phyloP scores from a whole-genome alignment of 37 sponge, comb jelly and placozoan genomes.

The Theonella swinhoei region DNA sequence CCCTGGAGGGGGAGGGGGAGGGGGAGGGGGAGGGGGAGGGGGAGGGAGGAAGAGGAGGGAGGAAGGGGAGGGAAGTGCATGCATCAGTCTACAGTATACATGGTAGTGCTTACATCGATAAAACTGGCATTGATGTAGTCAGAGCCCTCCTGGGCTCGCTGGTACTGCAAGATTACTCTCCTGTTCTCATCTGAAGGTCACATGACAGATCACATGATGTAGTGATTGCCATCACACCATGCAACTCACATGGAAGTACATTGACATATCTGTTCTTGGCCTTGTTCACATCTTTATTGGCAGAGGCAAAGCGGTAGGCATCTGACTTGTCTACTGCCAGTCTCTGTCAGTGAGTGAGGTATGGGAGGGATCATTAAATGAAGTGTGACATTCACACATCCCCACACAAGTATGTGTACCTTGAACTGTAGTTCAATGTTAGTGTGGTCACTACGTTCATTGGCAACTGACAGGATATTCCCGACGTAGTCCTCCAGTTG shows the following conservation, averaged over 20 bases:
- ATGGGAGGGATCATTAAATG: neutral
- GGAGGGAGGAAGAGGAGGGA: too few species aligned
- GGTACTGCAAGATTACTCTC: constrained; percentile 76
- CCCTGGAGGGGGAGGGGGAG: constrained; percentile 25
- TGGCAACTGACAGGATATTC: constrained; percentile 37
- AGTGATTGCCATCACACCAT: neutral
- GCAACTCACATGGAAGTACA: constrained; percentile 85
- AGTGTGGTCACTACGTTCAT: constrained; percentile 51
- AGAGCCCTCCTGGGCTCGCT: constrained; percentile 85
- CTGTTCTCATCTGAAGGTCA: constrained; percentile 83
- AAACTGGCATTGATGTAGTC: constrained; percentile 99
- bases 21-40: too few species aligned
- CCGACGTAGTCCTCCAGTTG: constrained; percentile 55
- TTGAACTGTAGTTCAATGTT: constrained; percentile 90
- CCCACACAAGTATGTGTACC: too few species aligned
- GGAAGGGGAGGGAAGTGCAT: too few species aligned
- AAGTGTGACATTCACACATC: too few species aligned
- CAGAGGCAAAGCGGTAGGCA: constrained; percentile 73
- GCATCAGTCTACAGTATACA: too few species aligned
- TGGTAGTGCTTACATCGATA: constrained; percentile 86
- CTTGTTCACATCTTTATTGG: constrained; percentile 84
- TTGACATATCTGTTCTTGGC: constrained; percentile 96
- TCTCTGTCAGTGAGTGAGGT: constrained; percentile 40
- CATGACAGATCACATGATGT: neutral
- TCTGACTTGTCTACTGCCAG: constrained; percentile 79